These are phyloP conservation scores for Acleris cristana DNA, from an alignment of 2,888 invertebrate genomes.

Conservation along the genomic window DNA sequence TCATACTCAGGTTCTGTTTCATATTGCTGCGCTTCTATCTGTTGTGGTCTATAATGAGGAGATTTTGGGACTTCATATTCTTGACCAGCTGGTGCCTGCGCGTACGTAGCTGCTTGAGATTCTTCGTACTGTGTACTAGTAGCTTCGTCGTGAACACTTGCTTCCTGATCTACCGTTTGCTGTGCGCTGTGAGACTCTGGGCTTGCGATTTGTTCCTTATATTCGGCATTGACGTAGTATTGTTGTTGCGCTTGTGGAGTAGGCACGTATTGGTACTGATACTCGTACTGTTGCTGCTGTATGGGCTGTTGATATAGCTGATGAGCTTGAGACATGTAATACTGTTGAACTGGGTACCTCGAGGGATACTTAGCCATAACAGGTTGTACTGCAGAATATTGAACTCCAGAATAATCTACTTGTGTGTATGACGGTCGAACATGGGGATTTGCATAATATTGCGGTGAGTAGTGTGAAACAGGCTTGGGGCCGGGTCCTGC, in stretches of 20 bases:
- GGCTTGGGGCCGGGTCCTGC: constrained; percentile 39
- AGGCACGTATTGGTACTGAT: constrained; percentile 66
- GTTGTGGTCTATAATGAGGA: constrained; percentile 47
- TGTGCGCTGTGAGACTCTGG: constrained; percentile 49
- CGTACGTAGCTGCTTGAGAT: constrained; percentile 44
- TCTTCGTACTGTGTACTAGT: constrained; percentile 53
- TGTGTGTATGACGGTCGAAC: constrained; percentile 73
- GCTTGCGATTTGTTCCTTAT: constrained; percentile 54
- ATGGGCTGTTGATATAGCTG: constrained; percentile 61
- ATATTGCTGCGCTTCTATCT: constrained; percentile 43
- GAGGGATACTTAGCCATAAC: constrained; percentile 76
- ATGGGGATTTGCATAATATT: constrained; percentile 70
- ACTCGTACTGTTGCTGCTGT: constrained; percentile 65
- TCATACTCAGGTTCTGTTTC: constrained; percentile 47
- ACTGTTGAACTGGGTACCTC: constrained; percentile 60
- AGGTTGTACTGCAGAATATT: constrained; percentile 78
- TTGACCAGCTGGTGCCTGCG: constrained; percentile 42
- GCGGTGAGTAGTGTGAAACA: constrained; percentile 54
- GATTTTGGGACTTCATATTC: constrained; percentile 47
- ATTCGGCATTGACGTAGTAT: constrained; percentile 64
- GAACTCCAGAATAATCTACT: constrained; percentile 72
- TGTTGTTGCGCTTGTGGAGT: constrained; percentile 56
- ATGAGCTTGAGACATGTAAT: constrained; percentile 59
- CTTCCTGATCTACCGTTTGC: constrained; percentile 43
- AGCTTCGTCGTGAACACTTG: constrained; percentile 39